phyloP scores from a whole-genome alignment of 2,113 vertebrate genomes.

The Merops nubicus region DNA sequence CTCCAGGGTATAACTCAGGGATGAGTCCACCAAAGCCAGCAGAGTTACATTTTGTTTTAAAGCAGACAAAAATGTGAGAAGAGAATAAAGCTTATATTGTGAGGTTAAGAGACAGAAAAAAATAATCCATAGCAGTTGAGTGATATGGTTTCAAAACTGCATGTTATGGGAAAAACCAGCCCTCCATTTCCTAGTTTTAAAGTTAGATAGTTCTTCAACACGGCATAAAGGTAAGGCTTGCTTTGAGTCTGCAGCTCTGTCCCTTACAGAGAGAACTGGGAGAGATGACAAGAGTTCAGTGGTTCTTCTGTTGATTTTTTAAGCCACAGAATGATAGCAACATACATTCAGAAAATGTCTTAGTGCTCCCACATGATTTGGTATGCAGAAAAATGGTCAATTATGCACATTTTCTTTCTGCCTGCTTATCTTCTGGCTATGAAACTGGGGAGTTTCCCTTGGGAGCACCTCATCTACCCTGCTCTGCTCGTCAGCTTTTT shows the following conservation, averaged over 20 bases:
- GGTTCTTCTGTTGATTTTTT: background rate
- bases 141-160: background rate
- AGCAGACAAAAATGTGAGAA: background rate
- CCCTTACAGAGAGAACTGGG: background rate
- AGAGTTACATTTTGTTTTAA: background rate
- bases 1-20: background rate
- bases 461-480: background rate
- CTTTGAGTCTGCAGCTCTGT: background rate
- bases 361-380: background rate
- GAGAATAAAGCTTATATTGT: background rate
- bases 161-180: background rate
- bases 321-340: background rate
- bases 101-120: background rate
- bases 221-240: background rate
- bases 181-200: background rate
- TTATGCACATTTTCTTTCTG: background rate
- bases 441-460: background rate
- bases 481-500: background rate
- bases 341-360: background rate
- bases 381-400: background rate
- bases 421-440: fast-evolving
- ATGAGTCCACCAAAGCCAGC: background rate
- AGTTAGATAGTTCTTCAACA: background rate
- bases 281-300: background rate
- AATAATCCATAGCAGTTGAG: background rate